These are phyloP conservation scores for Bergia sp. DNA, from an alignment of 92 coral and sea anemone species.

Conservation along the genomic window DNA sequence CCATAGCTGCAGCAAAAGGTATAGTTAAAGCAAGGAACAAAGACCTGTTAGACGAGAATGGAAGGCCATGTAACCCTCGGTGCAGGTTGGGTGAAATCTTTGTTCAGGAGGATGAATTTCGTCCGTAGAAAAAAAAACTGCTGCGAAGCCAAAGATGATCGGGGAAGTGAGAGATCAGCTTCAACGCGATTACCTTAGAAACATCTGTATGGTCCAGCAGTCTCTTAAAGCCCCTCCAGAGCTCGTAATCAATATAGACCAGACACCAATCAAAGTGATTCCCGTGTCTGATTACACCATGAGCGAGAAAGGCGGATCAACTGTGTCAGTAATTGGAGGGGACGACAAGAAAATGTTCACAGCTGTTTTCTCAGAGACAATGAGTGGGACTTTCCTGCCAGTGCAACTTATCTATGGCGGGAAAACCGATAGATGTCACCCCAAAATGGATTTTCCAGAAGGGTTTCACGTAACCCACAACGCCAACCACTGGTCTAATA, in stretches of 20 bases:
- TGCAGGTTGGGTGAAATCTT: conserved; percentile 35
- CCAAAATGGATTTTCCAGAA: conserved; percentile 36
- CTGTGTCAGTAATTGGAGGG: conserved; percentile 26
- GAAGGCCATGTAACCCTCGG: conserved; percentile 44
- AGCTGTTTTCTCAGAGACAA: conserved; percentile 38
- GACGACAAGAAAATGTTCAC: conserved; percentile 45
- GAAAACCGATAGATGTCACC: conserved; percentile 24
- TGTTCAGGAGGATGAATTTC: conserved; percentile 35
- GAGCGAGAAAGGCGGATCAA: not conserved
- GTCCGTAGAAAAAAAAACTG: conserved; percentile 22
- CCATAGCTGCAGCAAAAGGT: conserved; percentile 39
- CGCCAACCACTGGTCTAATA: conserved; percentile 32
- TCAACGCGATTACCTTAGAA: conserved; percentile 31
- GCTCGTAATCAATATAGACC: conserved; percentile 36
- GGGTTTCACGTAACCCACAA: conserved; percentile 36
- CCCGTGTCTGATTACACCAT: not conserved
- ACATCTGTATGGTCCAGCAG: conserved; percentile 44
- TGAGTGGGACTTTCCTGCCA: conserved; percentile 38
- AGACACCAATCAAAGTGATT: not conserved
- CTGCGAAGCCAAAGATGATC: conserved; percentile 43
- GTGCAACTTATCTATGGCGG: conserved; percentile 20
- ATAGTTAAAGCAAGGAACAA: conserved; percentile 29
- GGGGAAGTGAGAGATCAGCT: conserved; percentile 29
- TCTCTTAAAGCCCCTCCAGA: conserved; percentile 17
- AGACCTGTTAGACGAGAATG: conserved; percentile 34